Percentiles rank a stretch among this genome's conserved stretches.
These are phyloP conservation scores for Epizoanthus rinbou DNA, from an alignment of 92 coral and sea anemone species.

Conservation along the genomic window DNA sequence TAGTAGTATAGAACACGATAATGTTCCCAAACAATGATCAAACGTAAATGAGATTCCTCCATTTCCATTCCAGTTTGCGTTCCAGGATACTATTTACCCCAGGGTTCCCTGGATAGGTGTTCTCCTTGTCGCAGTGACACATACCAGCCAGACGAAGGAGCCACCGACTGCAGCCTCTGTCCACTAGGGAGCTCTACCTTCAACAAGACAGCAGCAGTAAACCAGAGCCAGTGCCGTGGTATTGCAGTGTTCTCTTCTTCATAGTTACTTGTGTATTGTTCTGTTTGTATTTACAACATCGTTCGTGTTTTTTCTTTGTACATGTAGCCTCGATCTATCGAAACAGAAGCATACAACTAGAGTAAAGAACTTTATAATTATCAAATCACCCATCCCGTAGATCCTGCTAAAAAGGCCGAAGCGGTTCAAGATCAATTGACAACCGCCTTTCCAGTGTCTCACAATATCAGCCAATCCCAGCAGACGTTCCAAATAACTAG, in stretches of 20 bases:
- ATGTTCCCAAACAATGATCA: not conserved
- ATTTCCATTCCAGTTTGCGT: not conserved
- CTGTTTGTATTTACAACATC: not conserved
- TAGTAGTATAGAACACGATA: not conserved
- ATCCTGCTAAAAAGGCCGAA: too few relatives aligned
- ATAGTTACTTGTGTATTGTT: not conserved
- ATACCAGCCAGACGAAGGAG: not conserved
- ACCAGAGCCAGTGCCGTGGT: constrained; percentile 28
- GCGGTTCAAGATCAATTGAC: too few relatives aligned
- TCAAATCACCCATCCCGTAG: too few relatives aligned
- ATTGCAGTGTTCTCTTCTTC: not conserved
- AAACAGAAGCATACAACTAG: too few relatives aligned
- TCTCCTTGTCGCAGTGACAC: constrained; percentile 7
- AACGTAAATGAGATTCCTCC: not conserved
- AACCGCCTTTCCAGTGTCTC: too few relatives aligned
- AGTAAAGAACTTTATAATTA: too few relatives aligned
- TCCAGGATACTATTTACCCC: not conserved
- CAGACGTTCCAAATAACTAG: too few relatives aligned
- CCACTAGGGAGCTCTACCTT: not conserved
- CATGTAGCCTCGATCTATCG: too few relatives aligned
- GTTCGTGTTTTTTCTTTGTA: too few relatives aligned
- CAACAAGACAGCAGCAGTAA: constrained; percentile 4
- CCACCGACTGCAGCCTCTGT: not conserved
- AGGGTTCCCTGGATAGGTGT: not conserved
- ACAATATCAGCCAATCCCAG: too few relatives aligned